phyloP scores from a whole-genome alignment of 2,888 invertebrate species.

The Sclerodermus sp. region DNA sequence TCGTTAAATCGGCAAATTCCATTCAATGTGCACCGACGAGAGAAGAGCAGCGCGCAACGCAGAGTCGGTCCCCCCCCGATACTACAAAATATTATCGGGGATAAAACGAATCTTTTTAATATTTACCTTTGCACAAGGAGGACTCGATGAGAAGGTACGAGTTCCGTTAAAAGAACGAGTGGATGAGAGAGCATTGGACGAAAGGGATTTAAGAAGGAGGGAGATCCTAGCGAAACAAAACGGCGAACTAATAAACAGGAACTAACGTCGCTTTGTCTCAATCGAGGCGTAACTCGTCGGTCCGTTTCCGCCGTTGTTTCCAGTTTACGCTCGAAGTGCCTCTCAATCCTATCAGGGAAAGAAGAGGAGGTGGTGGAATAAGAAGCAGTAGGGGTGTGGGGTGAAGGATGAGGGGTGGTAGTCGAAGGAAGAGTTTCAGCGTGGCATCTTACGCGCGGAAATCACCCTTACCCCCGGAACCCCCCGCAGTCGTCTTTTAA shows the following conservation, averaged over 20 bases:
- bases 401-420: constrained; percentile 9
- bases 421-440: constrained; percentile 7
- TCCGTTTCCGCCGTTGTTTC: constrained; percentile 53
- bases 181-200: no score
- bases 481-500: constrained; percentile 36
- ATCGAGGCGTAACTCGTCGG: constrained; percentile 49
- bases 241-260: constrained; percentile 44
- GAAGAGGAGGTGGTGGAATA: constrained; percentile 19
- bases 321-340: constrained; percentile 52
- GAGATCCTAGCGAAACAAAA: constrained; percentile 4
- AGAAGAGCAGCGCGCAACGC: no score
- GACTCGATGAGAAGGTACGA: no score
- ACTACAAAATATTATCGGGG: no score
- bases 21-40: no score
- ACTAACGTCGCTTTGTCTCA: constrained; percentile 48
- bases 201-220: no score
- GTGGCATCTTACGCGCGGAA: constrained; percentile 16
- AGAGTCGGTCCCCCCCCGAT: no score
- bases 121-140: no score
- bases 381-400: constrained; percentile 9
- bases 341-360: constrained; percentile 53
- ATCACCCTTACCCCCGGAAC: constrained; percentile 17
- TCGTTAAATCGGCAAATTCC: no score
- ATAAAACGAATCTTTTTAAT: no score
- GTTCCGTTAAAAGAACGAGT: no score